phyloP scores from a whole-genome alignment of 2,888 invertebrate species.

The Parochlus steinenii region DNA sequence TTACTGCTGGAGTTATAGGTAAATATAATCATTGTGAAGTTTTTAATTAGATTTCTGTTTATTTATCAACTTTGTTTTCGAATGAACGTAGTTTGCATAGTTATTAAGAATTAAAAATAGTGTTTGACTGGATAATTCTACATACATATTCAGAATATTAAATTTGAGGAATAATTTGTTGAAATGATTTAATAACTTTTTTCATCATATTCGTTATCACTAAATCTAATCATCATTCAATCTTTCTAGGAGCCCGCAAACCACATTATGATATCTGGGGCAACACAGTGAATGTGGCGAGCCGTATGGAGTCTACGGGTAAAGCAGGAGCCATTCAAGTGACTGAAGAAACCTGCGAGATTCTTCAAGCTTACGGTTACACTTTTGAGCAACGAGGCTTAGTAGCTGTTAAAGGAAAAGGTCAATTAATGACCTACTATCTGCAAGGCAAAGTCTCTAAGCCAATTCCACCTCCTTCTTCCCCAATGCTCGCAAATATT shows the following conservation, averaged over 20 bases:
- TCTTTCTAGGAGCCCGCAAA: slow-evolving; percentile 84
- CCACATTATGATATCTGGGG: slow-evolving; percentile 97
- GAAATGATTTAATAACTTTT: too few species aligned
- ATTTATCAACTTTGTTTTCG: too few species aligned
- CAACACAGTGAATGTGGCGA: slow-evolving; percentile 93
- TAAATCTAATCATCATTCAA: too few species aligned
- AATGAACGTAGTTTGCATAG: too few species aligned
- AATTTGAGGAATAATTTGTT: too few species aligned
- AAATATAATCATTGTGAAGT: too few species aligned
- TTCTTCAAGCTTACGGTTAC: slow-evolving; percentile 78
- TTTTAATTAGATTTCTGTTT: too few species aligned
- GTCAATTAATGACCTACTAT: slow-evolving; percentile 90
- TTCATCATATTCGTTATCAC: too few species aligned
- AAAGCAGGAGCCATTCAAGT: slow-evolving; percentile 91
- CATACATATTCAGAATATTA: too few species aligned
- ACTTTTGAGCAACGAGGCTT: slow-evolving; percentile 86
- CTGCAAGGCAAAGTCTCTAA: slow-evolving; percentile 38
- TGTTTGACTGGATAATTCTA: too few species aligned
- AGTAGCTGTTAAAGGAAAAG: slow-evolving; percentile 94
- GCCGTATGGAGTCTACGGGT: slow-evolving; percentile 95
- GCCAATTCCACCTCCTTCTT: slow-evolving; percentile 11
- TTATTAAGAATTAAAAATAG: too few species aligned
- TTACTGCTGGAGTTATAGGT: slow-evolving; percentile 90
- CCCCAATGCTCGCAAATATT: slow-evolving; percentile 16
- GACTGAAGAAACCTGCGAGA: slow-evolving; percentile 84